phyloP scores from a whole-genome alignment of 2,797 vertebrate genomes.

The Amphiprion clarkii region DNA sequence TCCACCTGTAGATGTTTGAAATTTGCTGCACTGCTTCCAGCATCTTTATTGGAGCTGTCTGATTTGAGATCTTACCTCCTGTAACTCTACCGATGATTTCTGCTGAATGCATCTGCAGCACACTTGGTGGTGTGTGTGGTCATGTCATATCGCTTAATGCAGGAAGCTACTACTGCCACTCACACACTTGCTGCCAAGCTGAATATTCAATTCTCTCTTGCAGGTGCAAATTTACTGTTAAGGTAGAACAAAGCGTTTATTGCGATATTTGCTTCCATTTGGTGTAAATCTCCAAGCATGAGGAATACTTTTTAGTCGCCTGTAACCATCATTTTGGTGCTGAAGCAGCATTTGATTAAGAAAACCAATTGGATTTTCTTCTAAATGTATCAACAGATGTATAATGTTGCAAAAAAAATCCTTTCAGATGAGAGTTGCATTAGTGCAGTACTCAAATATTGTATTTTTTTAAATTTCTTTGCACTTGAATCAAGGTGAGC shows the following conservation, averaged over 20 bases:
- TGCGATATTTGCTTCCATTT: background rate
- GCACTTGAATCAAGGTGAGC: background rate
- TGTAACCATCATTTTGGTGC: background rate
- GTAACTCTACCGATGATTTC: background rate
- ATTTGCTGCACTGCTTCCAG: background rate
- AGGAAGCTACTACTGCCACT: constrained; percentile 9
- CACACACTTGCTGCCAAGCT: background rate
- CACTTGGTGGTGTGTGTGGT: background rate
- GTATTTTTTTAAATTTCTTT: background rate
- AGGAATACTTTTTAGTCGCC: background rate
- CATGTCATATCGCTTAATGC: background rate
- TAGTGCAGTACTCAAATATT: background rate
- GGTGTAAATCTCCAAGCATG: background rate
- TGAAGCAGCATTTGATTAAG: background rate
- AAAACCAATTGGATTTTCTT: background rate
- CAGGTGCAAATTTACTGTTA: too few species aligned
- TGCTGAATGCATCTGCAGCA: constrained; percentile 25
- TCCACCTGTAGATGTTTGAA: constrained; percentile 1
- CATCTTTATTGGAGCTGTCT: background rate
- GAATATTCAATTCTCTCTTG: background rate
- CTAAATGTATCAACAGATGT: background rate
- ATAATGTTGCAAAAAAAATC: background rate
- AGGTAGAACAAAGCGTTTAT: background rate
- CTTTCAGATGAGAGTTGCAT: background rate
- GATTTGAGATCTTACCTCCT: constrained; percentile 8